Base-by-base conservation (phyloP, 1,140 invertebrate species). In the Nasonia vitripennis region DNA sequence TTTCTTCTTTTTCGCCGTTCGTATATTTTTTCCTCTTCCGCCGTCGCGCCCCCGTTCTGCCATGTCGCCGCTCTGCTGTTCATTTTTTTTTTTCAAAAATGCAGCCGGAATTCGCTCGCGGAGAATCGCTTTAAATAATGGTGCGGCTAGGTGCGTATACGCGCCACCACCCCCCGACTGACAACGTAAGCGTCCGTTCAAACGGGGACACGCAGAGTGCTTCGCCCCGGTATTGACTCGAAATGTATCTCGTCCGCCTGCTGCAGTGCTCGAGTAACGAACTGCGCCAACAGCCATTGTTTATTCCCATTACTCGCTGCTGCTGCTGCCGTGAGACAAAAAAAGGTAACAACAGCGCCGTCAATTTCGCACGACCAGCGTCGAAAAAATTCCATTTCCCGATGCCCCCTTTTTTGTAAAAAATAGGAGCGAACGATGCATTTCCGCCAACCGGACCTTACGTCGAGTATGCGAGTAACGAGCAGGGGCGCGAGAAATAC, bases 91-190 rank as follows among this genome's bases (percentile, higher is more conserved):
- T 12, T 27, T 45, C 45, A 45, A 23, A 81, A 51, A 27, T 55
- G 20, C 68, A 51, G 48, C 17, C 81, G 51, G 81, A 23, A 23
- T 45, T 12, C 34, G 14, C 81, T 37, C 45, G 51, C 68, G 73
- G 68, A 14, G 34, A 83, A 62, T 75, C 81, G 71, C 34, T 83
- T 75, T 75, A 75, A 83, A 83, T 62, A 75, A 75, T 62, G 55
- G 55, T 62, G 20, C 55, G 55, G 6, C 20, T 20, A 62, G 55
- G 55, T n/a, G 55, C 20, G 55, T 17, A 45, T 45, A 51, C 48
- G 10, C 48, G 48, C 48, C 4, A 2, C 1, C 20, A 7, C 5
- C 20, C 55, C 55, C 20, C 20, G 1, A 20, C 55, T 55, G 20
- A 62, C 55, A 62, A 62, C 20, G 55, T 62, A 62, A 62, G 55